Conservation (phyloP, 2,797 vertebrate species). For the Rhinella marina region DNA sequence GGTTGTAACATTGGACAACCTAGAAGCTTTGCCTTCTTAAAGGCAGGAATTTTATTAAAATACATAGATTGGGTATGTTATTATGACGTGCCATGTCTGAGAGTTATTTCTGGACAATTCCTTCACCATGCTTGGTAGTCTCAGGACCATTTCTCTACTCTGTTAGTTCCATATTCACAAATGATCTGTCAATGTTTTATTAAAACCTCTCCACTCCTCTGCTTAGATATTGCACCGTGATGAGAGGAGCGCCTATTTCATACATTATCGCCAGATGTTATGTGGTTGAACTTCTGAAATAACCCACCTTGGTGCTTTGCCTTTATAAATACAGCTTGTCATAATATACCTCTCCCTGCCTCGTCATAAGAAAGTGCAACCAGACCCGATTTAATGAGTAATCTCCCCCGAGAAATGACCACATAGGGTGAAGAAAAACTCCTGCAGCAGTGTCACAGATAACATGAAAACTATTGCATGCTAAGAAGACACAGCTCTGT, state of each 20-base stretch:
- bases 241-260: background rate
- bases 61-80: too few species aligned
- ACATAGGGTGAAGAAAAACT: background rate
- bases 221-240: background rate
- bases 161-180: background rate
- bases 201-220: background rate
- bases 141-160: background rate
- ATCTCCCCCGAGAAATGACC: background rate
- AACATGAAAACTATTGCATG: background rate
- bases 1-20: too few species aligned
- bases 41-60: background rate
- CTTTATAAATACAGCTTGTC: constrained; percentile 18
- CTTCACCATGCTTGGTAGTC: background rate
- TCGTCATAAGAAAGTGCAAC: background rate
- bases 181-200: background rate
- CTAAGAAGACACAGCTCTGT: background rate
- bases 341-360: constrained; percentile 26
- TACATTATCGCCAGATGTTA: constrained; percentile 8
- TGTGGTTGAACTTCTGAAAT: background rate
- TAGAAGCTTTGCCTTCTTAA: background rate
- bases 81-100: background rate
- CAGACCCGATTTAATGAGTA: background rate
- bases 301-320: background rate
- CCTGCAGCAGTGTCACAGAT: background rate
- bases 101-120: background rate